Evolutionary conservation across 1,140 invertebrate genomes (phyloP), one percentile per base, ranked within the genome.

Genomic region (Drosophila carrolli): DNA sequence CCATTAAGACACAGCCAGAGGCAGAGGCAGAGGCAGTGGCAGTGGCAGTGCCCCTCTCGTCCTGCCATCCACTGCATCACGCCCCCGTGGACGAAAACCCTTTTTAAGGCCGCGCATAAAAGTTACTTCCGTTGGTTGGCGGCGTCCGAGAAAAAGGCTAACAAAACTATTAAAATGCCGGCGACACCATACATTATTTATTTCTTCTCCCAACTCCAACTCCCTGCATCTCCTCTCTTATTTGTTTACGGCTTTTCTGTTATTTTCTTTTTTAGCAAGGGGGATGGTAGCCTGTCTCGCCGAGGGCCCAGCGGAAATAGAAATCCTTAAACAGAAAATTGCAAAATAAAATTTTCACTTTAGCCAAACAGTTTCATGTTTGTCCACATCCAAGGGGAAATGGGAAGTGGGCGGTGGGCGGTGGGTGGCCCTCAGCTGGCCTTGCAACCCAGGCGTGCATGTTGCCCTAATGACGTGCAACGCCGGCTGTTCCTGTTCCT

Each of bases 81-180:
- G 46, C 23, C 66, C 47, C 41, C 29, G 19, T 58, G 27, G 67
- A 16, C 43, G 43, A 60, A 88, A 88, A 56, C 63, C 71, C 66
- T 66, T 76, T 86, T 82, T 79, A 66, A 76, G 71, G 75, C 65
- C 75, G 70, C 66, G 72, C 75, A 86, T 79, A 86, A 86, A 88
- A 86, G 83, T 86, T 73, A 66, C 79, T 79, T 86, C 83, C 79
- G 77, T 68, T 66, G 75, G 38, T 68, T 67, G 62, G 62, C 29
- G 47, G 62, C 53, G 56, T 51, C 63, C 48, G 35, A 60, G 58
- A 54, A 88, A 79, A 66, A 54, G 72, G 72, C 75, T 83, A 89
- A 89, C 84, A 89, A 89, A 84, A 84, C 84, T 89, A 89, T 89
- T 89, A 89, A 88, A 89, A 78, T 75, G 80, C 80, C 84, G 74